Evolutionary conservation across 2,113 vertebrate genomes (phyloP), one percentile per base, ranked within the genome.

Genomic region (Zapornia atra): DNA sequence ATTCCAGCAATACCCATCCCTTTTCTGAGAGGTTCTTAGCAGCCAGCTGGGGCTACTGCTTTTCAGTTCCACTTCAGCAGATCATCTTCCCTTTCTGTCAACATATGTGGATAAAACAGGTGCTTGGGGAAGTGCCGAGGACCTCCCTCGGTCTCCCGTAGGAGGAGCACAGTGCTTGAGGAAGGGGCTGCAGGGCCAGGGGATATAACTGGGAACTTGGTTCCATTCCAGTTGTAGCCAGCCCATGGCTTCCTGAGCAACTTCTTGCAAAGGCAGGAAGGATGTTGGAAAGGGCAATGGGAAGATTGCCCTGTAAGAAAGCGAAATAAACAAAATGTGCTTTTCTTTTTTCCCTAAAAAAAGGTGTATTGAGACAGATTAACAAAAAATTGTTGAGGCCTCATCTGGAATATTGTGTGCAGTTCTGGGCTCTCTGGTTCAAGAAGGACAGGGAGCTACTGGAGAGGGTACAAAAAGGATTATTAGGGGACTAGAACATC

Each of bases 21-120:
- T 88, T 22, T 78, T 60, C 19, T 0, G 5, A 19, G 57, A 73
- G 59, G 36, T 66, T 76, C 57, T 42, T 83, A 78, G 28, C 71
- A 81, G 79, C 76, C 68, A 65, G 31, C 82, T 70, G 60, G 54
- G 40, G 44, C 80, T 93, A 44, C 71, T 93, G 68, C 79, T 93
- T 80, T 83, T 65, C 68, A 70, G 14, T 46, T 90, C 40, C 81
- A 46, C 68, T 93, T 76, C 66, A 61, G 34, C 66, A 44, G 29
- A 12, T 71, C 14, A 0, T n/a, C 40, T 91, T 87, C 33, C 16
- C 24, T 69, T 93, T 91, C 34, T 59, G 1, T 54, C 50, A 71
- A 13, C 33, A 9, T 6, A 14, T 4, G 10, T 33, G 70, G 33
- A n/a, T 78, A 60, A 79, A 94, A 33, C 31, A 46, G 4, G 4